Evolutionary conservation across 2,888 invertebrate genomes (phyloP).

Genomic region (Metacarcinus magister): DNA sequence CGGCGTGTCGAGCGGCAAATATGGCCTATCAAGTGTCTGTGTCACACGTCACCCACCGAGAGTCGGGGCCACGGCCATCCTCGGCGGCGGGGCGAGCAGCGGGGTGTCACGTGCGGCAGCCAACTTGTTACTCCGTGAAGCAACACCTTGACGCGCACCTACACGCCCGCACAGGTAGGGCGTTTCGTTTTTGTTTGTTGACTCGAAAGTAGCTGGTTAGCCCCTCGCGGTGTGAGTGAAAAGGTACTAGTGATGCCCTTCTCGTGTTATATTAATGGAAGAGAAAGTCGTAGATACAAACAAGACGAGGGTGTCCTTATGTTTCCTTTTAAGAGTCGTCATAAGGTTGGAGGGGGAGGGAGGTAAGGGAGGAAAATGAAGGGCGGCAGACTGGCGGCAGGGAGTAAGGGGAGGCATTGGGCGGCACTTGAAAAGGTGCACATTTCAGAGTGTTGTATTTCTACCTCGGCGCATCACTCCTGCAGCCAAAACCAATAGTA

Average conservation of each 20-base stretch:
- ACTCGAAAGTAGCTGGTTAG: background rate
- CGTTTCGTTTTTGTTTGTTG: background rate
- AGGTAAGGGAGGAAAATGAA: background rate
- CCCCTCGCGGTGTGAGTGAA: background rate
- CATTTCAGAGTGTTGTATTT: background rate
- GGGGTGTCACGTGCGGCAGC: background rate
- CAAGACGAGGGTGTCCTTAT: background rate
- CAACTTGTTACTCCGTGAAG: background rate
- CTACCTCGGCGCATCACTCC: background rate
- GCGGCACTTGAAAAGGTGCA: background rate
- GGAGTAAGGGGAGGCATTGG: background rate
- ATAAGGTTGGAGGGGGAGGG: background rate
- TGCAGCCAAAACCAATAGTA: background rate
- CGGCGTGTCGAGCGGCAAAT: background rate
- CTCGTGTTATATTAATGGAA: slow-evolving; percentile 31
- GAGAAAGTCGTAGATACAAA: background rate
- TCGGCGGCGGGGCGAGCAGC: background rate
- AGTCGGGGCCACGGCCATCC: background rate
- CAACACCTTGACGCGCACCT: background rate
- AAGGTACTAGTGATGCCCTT: background rate
- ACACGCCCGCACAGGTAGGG: background rate
- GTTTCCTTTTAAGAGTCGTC: slow-evolving; percentile 20
- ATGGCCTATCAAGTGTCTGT: background rate
- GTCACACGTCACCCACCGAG: background rate
- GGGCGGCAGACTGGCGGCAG: slow-evolving; percentile 33